Evolutionary conservation across 2,888 invertebrate species (phyloP), one percentile per base, ranked within the genome.

Genomic region (Aradus depressus): DNA sequence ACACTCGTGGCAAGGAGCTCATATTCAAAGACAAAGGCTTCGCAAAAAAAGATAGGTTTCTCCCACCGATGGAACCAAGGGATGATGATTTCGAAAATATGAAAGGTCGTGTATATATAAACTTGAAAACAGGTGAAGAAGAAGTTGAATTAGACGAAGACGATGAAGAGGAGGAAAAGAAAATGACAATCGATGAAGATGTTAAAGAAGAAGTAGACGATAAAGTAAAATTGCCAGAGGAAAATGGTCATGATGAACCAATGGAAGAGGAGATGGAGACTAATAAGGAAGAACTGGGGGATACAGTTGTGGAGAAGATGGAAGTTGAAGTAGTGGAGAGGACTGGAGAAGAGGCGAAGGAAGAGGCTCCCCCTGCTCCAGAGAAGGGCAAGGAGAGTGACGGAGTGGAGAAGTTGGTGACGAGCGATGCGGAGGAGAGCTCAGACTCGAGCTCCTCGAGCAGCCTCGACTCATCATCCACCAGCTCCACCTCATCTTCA

Each of bases 21-120:
- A 52, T 64, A 50, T 64, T 63, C 53, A 60, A 62, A 58, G 60
- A 62, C 43, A 55, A 58, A 49, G 61, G 61, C 2, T 42, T 53
- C 12, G 52, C 48, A 32, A 37, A 47, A 4, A 54, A 53, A 28
- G 53, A 57, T 16, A 38, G 61, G 42, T 58, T 58, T 47, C 37
- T 56, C 2, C 60, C 60, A 1, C 14, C 31, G 12, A 34, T 34
- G 3, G 43, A 45, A 14, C 23, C 45, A 8, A 38, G 44, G 8
- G 37, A 50, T 14, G 39, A 37, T 23, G 55, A 54, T 21, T 44
- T 45, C 32, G 56, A 52, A 38, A 53, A 50, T 38, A 43, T 38
- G 2, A 51, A 57, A 41, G 58, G 59, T 25, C 52, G 34, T 8
- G 49, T 55, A 18, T 59, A 54, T 14, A 58, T 57, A 4, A 58